Percentiles rank a stretch among this genome's conserved stretches.
phyloP scores from a whole-genome alignment of 2,888 invertebrate species.

The Caenorhabditis zanzibari region DNA sequence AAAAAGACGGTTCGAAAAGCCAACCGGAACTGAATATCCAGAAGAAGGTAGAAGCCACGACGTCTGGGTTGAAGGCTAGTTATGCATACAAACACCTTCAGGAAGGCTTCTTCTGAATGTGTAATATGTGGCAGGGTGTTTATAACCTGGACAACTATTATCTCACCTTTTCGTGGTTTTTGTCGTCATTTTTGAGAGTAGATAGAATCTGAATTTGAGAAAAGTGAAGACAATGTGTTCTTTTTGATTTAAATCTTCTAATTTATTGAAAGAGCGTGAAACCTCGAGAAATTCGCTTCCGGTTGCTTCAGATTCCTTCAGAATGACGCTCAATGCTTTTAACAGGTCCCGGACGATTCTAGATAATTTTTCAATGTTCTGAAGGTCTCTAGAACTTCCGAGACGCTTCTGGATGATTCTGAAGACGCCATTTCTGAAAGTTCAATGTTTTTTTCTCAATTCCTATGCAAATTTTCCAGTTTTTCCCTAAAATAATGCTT shows the following conservation, averaged over 20 bases:
- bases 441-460: neutral
- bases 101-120: constrained; percentile 17
- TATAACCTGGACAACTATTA: neutral
- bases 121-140: constrained; percentile 1
- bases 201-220: neutral
- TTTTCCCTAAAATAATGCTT: constrained; percentile 13
- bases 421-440: neutral
- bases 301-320: too few species aligned
- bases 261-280: neutral
- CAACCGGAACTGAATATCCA: constrained; percentile 35
- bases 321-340: too few species aligned
- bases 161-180: neutral
- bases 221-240: neutral
- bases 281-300: neutral
- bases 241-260: neutral
- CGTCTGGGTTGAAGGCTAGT: constrained; percentile 4
- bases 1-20: constrained; percentile 32
- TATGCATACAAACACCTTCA: constrained; percentile 24
- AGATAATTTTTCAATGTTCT: too few species aligned
- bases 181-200: neutral
- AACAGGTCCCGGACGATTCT: too few species aligned
- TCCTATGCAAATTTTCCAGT: constrained; percentile 28
- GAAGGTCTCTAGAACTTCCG: too few species aligned
- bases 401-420: too few species aligned
- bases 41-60: constrained; percentile 27